Evolutionary conservation across 2,888 invertebrate species (phyloP).

Genomic region (Eupithecia subfuscata): DNA sequence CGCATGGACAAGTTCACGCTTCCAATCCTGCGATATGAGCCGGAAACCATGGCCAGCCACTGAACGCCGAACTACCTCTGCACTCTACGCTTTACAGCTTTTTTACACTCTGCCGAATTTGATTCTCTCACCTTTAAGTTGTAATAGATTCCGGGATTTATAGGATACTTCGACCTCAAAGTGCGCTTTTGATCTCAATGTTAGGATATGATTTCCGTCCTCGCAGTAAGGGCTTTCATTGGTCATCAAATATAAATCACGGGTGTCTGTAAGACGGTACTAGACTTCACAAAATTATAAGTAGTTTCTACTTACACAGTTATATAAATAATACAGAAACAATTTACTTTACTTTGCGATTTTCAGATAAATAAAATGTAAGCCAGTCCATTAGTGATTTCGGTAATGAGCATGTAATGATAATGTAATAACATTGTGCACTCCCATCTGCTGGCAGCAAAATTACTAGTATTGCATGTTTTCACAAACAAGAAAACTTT

Average conservation of each 20-base stretch:
- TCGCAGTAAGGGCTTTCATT: not conserved
- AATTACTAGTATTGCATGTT: conserved; percentile 17
- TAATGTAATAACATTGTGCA: not conserved
- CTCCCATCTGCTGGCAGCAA: not conserved
- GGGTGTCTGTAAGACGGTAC: not conserved
- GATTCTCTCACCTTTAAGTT: conserved; percentile 1
- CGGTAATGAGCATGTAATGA: not conserved
- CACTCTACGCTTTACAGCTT: conserved; percentile 52
- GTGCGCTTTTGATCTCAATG: not conserved
- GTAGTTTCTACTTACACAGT: not conserved
- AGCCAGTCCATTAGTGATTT: not conserved
- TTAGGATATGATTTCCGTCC: not conserved
- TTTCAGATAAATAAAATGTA: not conserved
- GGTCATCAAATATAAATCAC: not conserved
- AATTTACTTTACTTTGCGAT: not conserved
- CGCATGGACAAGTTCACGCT: conserved; percentile 54
- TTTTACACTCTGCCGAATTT: conserved; percentile 33
- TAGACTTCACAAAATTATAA: not conserved
- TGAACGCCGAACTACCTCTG: conserved; percentile 44
- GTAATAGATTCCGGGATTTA: conserved; percentile 14
- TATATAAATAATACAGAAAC: not conserved
- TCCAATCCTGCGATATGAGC: conserved; percentile 64
- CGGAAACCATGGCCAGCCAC: conserved; percentile 60
- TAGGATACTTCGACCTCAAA: conserved; percentile 15
- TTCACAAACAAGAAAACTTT: conserved; percentile 31